Base-by-base conservation (phyloP, 2,888 invertebrate species). In the Nezara viridula region DNA sequence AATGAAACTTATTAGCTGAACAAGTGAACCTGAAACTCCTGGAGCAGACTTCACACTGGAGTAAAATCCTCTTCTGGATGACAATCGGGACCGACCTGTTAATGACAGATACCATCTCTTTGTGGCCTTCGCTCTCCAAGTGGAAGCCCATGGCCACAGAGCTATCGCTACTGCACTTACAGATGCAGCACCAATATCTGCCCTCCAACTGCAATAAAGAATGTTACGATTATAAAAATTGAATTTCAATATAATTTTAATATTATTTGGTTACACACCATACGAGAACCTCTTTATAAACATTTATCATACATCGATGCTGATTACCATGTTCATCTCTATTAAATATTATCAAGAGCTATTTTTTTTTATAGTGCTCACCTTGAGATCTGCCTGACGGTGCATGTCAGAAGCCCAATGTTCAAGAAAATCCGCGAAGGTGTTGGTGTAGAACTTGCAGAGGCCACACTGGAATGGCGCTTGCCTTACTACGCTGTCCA, bases 401-500 rank as follows among this genome's bases (percentile, higher is more conserved):
- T 97, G 97, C 40, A 94, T 94, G 1, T 94, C 92, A 9, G 96
- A 96, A 90, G 94, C 93, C 97, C 97, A 97, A 92, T 97, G 97
- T 52, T 94, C 94, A 92, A 96, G 93, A 92, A 96, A 97, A 89
- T 94, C 94, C 88, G 94, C 94, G 90, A 95, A 94, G 92, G 95
- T 96, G 92, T 97, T 97, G 91, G 96, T 96, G 92, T 97, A 98
- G 93, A 97, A 98, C 89, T 95, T 95, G 92, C 98, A 98, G 24
- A 96, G 94, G 77, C 95, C 95, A 92, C 98, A 98, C 93, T 97
- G 98, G 92, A 96, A 98, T 0, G 97, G 97, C 86, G 96, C 95
- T 91, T 97, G 96, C 90, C 95, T 94, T 12, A 97, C 96, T 90
- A 98, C 95, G 90, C 95, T 95, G 90, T 95, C 94, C 92, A 97